Percentiles rank a stretch among this genome's conserved stretches.
These are phyloP conservation scores for Monomorium pharaonis DNA, from an alignment of 1,140 invertebrate genomes.

Conservation along the genomic window DNA sequence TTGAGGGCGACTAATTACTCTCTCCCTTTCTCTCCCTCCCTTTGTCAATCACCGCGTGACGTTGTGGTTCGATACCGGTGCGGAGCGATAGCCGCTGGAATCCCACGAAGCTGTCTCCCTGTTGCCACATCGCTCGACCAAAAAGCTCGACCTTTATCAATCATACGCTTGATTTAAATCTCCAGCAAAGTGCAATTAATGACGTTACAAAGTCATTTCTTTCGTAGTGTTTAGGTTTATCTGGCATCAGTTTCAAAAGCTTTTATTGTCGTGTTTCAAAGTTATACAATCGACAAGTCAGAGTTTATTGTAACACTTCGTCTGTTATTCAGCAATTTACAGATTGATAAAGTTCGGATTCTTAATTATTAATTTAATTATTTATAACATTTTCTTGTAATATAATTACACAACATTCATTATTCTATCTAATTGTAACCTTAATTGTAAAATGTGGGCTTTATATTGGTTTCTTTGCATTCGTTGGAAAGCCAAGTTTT, in stretches of 20 bases:
- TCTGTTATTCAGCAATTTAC: background rate
- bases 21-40: constrained; percentile 34
- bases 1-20: constrained; percentile 63
- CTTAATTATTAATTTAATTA: background rate
- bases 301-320: background rate
- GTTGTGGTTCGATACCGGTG: constrained; percentile 67
- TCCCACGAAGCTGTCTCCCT: constrained; percentile 40
- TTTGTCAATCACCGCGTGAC: constrained; percentile 64
- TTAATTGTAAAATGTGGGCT: constrained; percentile 10
- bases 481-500: constrained; percentile 39
- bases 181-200: constrained; percentile 35
- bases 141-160: constrained; percentile 61
- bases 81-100: constrained; percentile 61
- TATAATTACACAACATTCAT: background rate
- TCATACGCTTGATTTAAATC: constrained; percentile 61
- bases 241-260: background rate
- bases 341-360: background rate
- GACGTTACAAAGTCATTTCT: background rate
- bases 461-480: background rate
- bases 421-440: background rate
- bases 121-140: constrained; percentile 5
- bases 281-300: background rate
- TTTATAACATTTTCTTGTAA: background rate
- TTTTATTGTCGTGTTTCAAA: background rate
- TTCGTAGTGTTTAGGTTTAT: background rate